Evolutionary conservation across 2,113 vertebrate genomes (phyloP).

Genomic region (Sprattus sprattus): DNA sequence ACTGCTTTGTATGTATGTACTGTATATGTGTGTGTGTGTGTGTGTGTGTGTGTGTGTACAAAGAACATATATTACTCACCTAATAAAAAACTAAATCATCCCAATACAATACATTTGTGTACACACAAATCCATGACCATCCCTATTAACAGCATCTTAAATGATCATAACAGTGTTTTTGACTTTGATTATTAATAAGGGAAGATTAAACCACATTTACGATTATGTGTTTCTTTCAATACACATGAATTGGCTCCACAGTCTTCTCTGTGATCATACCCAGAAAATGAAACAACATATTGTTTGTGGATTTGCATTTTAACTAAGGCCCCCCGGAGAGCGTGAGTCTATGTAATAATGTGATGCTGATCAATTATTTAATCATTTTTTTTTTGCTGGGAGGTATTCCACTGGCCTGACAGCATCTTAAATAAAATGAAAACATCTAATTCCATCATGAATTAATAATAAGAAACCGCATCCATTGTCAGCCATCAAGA

Average conservation of each 20-base stretch:
- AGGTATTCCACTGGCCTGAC: neutral
- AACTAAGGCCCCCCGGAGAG: neutral
- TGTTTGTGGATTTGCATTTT: neutral
- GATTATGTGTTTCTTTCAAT: neutral
- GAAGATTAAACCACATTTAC: neutral
- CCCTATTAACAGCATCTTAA: neutral
- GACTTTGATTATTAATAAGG: neutral
- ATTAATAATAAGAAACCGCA: slow-evolving; percentile 7
- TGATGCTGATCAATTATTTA: neutral
- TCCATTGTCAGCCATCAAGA: slow-evolving; percentile 7
- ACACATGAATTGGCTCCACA: neutral
- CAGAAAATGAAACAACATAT: neutral
- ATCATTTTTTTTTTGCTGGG: neutral
- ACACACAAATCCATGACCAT: neutral
- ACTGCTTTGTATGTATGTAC: neutral
- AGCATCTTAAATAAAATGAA: neutral
- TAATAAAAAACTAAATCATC: neutral
- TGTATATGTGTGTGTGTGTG: neutral
- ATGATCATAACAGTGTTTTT: neutral
- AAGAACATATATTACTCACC: neutral
- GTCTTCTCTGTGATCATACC: neutral
- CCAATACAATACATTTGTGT: too few relatives aligned
- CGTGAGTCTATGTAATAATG: neutral
- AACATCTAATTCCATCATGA: neutral
- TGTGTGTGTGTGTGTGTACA: neutral